A percentile compares a stretch with the other conserved stretches of the same genome.
These are phyloP conservation scores for Macrotus californicus DNA, from an alignment of 2,113 vertebrate genomes.

Conservation along the genomic window DNA sequence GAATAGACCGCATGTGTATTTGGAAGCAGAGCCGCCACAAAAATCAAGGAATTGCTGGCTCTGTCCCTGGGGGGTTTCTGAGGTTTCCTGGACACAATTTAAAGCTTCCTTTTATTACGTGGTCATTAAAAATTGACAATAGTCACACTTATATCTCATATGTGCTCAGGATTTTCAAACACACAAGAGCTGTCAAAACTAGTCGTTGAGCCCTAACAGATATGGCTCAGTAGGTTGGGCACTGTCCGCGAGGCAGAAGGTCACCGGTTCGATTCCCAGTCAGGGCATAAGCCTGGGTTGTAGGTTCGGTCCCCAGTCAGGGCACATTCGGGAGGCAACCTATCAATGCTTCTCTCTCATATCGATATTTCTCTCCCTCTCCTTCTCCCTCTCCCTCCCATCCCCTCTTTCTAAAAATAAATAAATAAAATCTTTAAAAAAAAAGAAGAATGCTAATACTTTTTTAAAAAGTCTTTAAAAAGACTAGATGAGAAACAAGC, in stretches of 20 bases:
- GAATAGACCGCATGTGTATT: not conserved
- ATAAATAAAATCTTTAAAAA: no score
- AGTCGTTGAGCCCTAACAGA: not conserved
- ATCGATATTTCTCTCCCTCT: no score
- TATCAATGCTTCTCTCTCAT: no score
- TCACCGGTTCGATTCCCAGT: no score
- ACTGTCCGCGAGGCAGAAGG: no score
- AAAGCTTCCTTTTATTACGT: not conserved
- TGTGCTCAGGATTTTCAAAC: slow-evolving; percentile 17
- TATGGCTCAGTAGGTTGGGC: no score
- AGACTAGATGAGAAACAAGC: not conserved
- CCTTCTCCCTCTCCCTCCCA: no score
- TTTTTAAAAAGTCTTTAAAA: not conserved
- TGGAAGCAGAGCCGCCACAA: not conserved
- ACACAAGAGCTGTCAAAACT: not conserved
- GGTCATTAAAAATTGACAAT: not conserved
- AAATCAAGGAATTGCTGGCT: not conserved
- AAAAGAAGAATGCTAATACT: no score
- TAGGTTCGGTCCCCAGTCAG: no score
- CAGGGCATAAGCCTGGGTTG: no score
- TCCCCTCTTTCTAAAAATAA: no score
- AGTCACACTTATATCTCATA: not conserved
- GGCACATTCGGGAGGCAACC: no score
- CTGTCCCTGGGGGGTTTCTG: not conserved
- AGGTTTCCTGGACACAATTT: not conserved